phyloP scores from a whole-genome alignment of 2,113 vertebrate genomes.

The Pedetes capensis region DNA sequence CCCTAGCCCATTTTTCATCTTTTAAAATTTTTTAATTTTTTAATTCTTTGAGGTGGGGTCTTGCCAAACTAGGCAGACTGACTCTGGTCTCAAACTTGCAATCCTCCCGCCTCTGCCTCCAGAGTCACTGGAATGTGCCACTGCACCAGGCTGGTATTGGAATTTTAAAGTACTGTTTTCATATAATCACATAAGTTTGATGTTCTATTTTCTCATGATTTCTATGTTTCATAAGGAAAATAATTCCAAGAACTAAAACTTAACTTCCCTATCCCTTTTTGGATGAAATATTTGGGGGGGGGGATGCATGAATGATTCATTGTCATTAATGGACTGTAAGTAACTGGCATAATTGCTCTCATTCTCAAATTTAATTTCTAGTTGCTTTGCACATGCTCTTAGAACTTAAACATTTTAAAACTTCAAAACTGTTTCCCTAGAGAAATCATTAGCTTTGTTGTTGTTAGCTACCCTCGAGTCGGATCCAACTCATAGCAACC shows the following conservation, averaged over 20 bases:
- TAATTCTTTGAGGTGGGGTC: too few species aligned
- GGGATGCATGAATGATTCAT: too few species aligned
- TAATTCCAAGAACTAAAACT: background rate
- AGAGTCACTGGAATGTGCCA: too few species aligned
- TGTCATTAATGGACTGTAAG: background rate
- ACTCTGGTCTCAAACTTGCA: too few species aligned
- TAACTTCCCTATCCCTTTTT: background rate
- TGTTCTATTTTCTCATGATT: background rate
- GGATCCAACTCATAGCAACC: too few species aligned
- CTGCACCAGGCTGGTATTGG: too few species aligned
- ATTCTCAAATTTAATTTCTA: background rate
- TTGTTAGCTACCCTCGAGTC: too few species aligned
- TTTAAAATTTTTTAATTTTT: too few species aligned
- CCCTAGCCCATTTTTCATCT: too few species aligned
- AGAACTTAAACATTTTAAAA: background rate
- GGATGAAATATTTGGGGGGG: background rate
- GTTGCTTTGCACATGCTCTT: background rate
- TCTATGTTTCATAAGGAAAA: conserved; percentile 27
- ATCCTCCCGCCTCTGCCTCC: too few species aligned
- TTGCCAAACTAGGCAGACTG: too few species aligned
- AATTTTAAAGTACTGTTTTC: conserved; percentile 40
- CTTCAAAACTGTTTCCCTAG: background rate
- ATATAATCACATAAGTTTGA: background rate
- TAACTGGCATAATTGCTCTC: background rate
- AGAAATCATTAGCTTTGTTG: too few species aligned